Conservation (phyloP, 1,140 invertebrate genomes). For the Littorina saxatilis region DNA sequence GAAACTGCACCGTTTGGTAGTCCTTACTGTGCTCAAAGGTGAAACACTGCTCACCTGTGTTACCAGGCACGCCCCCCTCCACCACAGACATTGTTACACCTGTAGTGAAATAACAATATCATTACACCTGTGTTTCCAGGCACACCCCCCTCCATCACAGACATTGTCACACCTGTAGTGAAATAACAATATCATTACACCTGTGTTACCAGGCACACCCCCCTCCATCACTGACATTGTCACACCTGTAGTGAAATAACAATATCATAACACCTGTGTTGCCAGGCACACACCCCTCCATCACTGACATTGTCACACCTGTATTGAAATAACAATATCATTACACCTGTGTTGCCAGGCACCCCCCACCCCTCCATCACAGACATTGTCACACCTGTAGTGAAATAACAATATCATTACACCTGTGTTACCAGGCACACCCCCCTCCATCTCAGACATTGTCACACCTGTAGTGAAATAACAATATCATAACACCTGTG, state of each 20-base stretch:
- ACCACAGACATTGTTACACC: conserved; percentile 85
- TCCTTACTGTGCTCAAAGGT: conserved; percentile 86
- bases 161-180: conserved; percentile 85
- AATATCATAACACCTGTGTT: conserved; percentile 69
- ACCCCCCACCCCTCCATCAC: not conserved
- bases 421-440: not conserved
- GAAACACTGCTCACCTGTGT: conserved; percentile 81
- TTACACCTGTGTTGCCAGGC: too few species aligned
- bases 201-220: conserved; percentile 51
- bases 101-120: too few species aligned
- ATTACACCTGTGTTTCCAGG: conserved; percentile 61
- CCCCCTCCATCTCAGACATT: not conserved
- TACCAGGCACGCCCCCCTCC: conserved; percentile 66
- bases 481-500: too few species aligned
- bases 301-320: conserved; percentile 85
- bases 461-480: too few species aligned
- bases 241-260: conserved; percentile 80
- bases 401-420: not conserved
- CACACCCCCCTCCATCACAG: conserved; percentile 76
- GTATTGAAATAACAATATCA: too few species aligned
- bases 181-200: too few species aligned
- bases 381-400: too few species aligned
- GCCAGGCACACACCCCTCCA: conserved; percentile 73
- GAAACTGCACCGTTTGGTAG: conserved; percentile 86
- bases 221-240: conserved; percentile 83